Evolutionary conservation across 2,888 invertebrate species (phyloP), one percentile per base, ranked within the genome.

Genomic region (Pharmacophagus antenor): DNA sequence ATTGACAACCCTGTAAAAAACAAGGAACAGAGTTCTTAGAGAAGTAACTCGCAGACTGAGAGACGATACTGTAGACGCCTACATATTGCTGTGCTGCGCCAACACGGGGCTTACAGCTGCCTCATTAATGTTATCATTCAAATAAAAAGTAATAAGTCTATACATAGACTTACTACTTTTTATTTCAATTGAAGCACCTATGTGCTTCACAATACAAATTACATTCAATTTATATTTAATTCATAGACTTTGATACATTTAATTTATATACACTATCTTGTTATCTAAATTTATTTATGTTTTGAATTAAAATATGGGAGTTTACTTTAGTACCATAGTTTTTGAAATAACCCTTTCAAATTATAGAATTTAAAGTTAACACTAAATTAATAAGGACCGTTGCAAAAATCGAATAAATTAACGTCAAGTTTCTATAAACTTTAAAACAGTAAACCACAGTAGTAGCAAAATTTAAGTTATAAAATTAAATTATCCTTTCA

Each of bases 11-110:
- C 59, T 59, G 50, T 22, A 59, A 48, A 63, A 80, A 79, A 78
- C 77, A 80, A 82, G 52, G 82, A 80, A 80, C 84, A 84, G 79
- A 75, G 79, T 79, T 81, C 77, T 77, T 64, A 58, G 62, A 69
- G 70, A 66, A 69, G 71, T 72, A 73, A 74, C 73, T 74, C 74
- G 17, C 74, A 80, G 82, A 82, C 82, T 73, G 71, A 73, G 71
- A 77, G 79, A 77, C 80, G 76, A 67, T 77, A 71, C 54, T 52
- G 56, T 37, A 60, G 31, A 53, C 76, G 74, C 78, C 81, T 77
- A 80, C 80, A 76, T 74, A 65, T 63, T 46, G 25, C 55, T 60
- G 20, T 60, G 70, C 67, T 67, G 66, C 67, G 68, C 67, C 63
- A 67, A 67, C 67, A 66, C 67, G 68, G 65, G 64, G 60, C 62